phyloP scores from a whole-genome alignment of 2,888 invertebrate genomes.

The Autographa gamma region DNA sequence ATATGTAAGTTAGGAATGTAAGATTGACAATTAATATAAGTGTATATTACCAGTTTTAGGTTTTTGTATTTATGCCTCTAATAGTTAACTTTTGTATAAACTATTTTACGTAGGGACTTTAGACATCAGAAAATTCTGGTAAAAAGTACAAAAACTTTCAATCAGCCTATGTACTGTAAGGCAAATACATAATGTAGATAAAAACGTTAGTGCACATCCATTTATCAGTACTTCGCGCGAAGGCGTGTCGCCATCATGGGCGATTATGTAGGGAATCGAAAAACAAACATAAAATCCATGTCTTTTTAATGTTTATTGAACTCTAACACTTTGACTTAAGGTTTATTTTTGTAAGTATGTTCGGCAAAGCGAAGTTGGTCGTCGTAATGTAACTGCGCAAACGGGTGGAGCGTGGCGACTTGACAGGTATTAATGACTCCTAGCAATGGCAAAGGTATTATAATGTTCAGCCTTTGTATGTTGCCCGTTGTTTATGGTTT shows the following conservation, averaged over 20 bases:
- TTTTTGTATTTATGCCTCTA: too few relatives aligned
- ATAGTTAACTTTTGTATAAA: too few relatives aligned
- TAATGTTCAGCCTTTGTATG: constrained; percentile 46
- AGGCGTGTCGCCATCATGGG: constrained; percentile 51
- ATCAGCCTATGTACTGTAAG: constrained; percentile 3
- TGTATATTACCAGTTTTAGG: too few relatives aligned
- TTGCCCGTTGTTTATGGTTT: constrained; percentile 43
- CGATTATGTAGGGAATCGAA: constrained; percentile 48
- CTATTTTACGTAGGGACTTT: background rate
- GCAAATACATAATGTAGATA: constrained; percentile 17
- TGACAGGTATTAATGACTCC: constrained; percentile 84
- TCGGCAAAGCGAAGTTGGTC: constrained; percentile 38
- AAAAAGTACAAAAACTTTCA: background rate
- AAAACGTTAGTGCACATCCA: constrained; percentile 35
- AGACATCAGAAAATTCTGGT: background rate
- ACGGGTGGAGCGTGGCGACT: constrained; percentile 77
- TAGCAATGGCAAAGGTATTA: constrained; percentile 55
- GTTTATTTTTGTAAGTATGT: constrained; percentile 48
- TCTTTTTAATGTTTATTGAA: background rate
- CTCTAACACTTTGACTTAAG: constrained; percentile 48
- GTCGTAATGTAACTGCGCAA: constrained; percentile 77
- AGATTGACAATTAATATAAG: too few relatives aligned
- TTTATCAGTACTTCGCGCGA: constrained; percentile 41
- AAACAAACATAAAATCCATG: constrained; percentile 45
- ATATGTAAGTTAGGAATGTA: too few relatives aligned